A percentile compares a stretch with the other conserved stretches of the same genome.
phyloP scores from a whole-genome alignment of 2,888 invertebrate genomes.

The Eristalis arbustorum region DNA sequence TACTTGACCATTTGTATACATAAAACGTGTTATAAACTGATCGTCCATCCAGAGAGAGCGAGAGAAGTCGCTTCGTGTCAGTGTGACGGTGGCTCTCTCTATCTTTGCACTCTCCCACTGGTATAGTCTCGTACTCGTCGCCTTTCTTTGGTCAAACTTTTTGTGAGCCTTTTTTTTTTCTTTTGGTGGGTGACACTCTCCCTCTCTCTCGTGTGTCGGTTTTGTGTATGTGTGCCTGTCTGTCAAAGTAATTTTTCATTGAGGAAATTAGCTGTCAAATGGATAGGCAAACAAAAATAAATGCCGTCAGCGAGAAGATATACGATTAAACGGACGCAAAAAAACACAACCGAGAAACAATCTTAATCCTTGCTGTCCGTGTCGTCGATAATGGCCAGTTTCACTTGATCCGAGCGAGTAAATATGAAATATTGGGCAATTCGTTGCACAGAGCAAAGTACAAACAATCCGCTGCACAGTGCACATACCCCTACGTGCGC shows the following conservation, averaged over 20 bases:
- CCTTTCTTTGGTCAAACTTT: not conserved
- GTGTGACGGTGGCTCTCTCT: not conserved
- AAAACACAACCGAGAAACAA: not conserved
- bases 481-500: not conserved
- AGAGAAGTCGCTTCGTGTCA: too few relatives aligned
- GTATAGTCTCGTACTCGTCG: too few relatives aligned
- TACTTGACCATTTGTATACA: conserved; percentile 22
- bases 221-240: not conserved
- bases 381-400: not conserved
- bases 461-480: conserved; percentile 15
- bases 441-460: conserved; percentile 39
- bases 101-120: not conserved
- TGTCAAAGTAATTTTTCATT: conserved; percentile 51
- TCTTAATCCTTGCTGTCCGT: conserved; percentile 45
- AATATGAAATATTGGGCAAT: conserved; percentile 53
- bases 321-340: not conserved
- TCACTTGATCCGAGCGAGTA: conserved; percentile 10
- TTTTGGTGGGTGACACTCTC: not conserved
- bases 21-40: conserved; percentile 16
- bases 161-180: not conserved
- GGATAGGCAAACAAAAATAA: conserved; percentile 50
- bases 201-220: not conserved
- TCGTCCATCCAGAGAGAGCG: not conserved
- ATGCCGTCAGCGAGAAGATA: conserved; percentile 10
- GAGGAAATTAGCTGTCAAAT: conserved; percentile 62